A percentile compares a stretch with the other conserved stretches of the same genome.
Conservation (phyloP, 2,797 vertebrate species). For the Platalea minor region DNA sequence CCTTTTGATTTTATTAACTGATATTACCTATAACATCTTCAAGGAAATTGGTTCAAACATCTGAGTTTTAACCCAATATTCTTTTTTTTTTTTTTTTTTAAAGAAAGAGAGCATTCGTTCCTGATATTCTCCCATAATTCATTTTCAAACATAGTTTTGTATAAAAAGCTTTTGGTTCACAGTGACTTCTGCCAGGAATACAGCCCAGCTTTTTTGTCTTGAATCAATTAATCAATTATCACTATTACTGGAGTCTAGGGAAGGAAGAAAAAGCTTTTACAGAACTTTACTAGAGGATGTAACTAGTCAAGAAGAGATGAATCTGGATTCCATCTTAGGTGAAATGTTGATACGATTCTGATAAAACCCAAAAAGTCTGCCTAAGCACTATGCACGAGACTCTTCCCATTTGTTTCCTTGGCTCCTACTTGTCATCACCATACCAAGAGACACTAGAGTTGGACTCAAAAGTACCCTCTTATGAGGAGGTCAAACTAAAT, state of each 20-base stretch:
- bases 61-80: background rate
- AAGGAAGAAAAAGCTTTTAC: background rate
- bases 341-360: background rate
- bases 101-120: background rate
- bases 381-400: background rate
- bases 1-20: slow-evolving; percentile 20
- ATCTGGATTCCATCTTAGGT: background rate
- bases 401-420: background rate
- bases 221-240: slow-evolving; percentile 22
- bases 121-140: background rate
- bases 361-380: background rate
- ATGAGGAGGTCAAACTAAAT: background rate
- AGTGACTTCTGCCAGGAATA: slow-evolving; percentile 1
- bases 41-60: slow-evolving; percentile 1
- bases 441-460: background rate
- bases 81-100: background rate
- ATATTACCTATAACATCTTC: background rate
- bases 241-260: background rate
- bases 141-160: background rate
- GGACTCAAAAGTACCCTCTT: background rate
- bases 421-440: background rate
- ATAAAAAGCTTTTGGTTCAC: background rate
- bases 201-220: background rate
- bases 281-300: background rate
- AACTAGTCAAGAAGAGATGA: background rate